Percentiles rank a stretch among this genome's conserved stretches.
Evolutionary conservation across 2,113 vertebrate species (phyloP).

Genomic region (Solea solea): DNA sequence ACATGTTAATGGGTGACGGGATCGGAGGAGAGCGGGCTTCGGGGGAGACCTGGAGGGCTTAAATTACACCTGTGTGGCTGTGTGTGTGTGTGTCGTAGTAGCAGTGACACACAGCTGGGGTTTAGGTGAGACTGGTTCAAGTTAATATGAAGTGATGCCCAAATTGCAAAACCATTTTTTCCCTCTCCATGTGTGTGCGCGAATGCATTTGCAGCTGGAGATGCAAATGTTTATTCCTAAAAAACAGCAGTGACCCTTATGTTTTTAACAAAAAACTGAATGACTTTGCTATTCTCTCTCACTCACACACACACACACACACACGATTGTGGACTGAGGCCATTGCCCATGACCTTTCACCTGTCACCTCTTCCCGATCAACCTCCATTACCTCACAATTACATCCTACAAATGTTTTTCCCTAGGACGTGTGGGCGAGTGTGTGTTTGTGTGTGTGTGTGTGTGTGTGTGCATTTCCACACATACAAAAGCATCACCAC

Average conservation of each 20-base stretch:
- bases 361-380: conserved; percentile 68
- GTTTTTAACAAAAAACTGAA: conserved; percentile 26
- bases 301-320: background rate
- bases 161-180: conserved; percentile 61
- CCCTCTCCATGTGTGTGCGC: background rate
- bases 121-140: conserved; percentile 34
- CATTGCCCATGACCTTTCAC: conserved; percentile 57
- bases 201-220: background rate
- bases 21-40: conserved; percentile 32
- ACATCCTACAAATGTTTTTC: conserved; percentile 81
- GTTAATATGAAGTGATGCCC: conserved; percentile 68
- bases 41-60: conserved; percentile 35
- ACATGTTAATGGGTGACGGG: conserved; percentile 60
- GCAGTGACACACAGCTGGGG: conserved; percentile 33
- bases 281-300: background rate
- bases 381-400: conserved; percentile 79
- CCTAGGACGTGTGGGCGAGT: conserved; percentile 35
- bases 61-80: conserved; percentile 45
- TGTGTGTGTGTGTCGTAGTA: conserved; percentile 15
- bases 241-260: background rate
- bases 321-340: conserved; percentile 28
- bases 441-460: conserved; percentile 16
- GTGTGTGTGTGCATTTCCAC: background rate
- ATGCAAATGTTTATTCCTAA: conserved; percentile 2
- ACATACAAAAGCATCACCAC: background rate